Base-by-base conservation (phyloP, 2,888 invertebrate species). In the Opisthograptis luteolata region DNA sequence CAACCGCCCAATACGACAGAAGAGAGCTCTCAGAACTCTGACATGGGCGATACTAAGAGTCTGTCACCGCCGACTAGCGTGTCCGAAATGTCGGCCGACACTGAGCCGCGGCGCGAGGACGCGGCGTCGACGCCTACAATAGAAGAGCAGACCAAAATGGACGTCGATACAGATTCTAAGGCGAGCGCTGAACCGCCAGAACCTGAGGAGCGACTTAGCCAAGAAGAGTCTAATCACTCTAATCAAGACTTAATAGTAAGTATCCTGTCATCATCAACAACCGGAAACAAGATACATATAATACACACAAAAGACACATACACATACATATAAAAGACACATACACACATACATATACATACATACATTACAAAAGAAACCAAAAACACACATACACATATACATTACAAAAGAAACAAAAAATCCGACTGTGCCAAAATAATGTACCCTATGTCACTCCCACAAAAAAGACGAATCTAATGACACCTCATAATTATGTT, bases 21-120 rank as follows among this genome's bases (percentile, higher is more conserved):
- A 36, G 89, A 89, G 1, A 87, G 78, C 54, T 88, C 88, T 1
- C 87, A 84, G 40, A 85, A 83, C 54, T 87, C 85, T 0, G 88
- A 88, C 39, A 68, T 82, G 65, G 77, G 71, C 0, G 86, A 87
- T 13, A 70, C 76, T 0, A 89, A 88, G 47, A 87, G 84, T 47
- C 51, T 81, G 0, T 87, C 87, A 0, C 88, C 87, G 0, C 84
- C 78, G 0, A 83, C 81, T 0, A 85, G 83, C 39, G 64, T 79
- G 12, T 82, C 86, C 0, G 88, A 89, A 47, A 64, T 75, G 1
- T 84, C 82, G 0, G 72, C 70, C 0, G 82, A 83, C 20, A 55
- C 65, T n/a, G 83, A 81, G 39, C 25, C 59, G 3, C 54, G 66
- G 3, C 35, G 34, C 0, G 40, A 49, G 6, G 47, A 30, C 3